Conservation (phyloP, 2,797 vertebrate genomes). For the Spatula versicolor region DNA sequence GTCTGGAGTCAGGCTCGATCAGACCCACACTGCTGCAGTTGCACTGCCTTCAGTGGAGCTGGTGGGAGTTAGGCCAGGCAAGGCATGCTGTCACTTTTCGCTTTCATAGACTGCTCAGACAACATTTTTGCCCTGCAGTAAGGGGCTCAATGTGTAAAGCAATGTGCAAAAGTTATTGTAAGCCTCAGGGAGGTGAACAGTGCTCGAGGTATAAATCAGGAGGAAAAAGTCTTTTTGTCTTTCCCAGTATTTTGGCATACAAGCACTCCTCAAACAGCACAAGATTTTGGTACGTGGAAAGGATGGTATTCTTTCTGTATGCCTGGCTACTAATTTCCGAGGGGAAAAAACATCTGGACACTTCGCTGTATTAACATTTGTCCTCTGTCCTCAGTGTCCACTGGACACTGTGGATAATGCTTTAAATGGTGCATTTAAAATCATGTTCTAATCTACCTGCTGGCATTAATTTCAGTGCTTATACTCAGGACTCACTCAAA, state of each 20-base stretch:
- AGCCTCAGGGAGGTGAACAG: neutral
- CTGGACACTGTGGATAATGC: neutral
- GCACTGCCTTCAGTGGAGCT: neutral
- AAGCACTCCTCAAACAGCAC: neutral
- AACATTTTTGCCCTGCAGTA: neutral
- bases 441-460: too few relatives aligned
- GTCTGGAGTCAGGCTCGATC: neutral
- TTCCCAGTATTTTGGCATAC: neutral
- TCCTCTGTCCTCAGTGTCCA: neutral
- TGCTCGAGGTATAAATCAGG: rapidly evolving
- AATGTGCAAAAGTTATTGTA: neutral
- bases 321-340: neutral
- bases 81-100: neutral
- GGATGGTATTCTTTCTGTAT: neutral
- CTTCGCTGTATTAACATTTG: neutral
- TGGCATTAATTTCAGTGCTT: neutral
- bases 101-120: neutral
- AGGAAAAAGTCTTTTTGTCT: neutral
- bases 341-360: neutral
- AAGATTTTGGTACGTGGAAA: neutral
- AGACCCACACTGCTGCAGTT: neutral
- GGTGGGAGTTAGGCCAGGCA: neutral
- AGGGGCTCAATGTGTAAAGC: neutral
- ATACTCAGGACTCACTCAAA: neutral
- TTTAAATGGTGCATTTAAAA: neutral